Evolutionary conservation across 2,888 invertebrate genomes (phyloP).

Genomic region (Ametastegia equiseti): DNA sequence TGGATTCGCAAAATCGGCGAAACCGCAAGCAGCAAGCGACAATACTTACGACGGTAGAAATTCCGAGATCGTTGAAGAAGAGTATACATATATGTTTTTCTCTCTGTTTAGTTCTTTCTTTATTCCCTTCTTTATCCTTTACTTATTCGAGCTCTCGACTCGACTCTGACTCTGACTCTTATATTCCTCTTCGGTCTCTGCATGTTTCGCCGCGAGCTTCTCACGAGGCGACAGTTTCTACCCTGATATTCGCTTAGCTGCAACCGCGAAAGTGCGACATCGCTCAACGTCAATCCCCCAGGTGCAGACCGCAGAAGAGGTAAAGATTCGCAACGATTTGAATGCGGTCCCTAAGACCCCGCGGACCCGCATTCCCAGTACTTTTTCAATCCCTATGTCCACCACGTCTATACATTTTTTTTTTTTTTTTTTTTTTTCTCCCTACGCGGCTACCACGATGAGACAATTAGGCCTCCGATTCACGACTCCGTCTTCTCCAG

Average conservation of each 20-base stretch:
- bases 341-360: slow-evolving; percentile 38
- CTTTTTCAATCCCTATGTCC: slow-evolving; percentile 26
- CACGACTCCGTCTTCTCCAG: slow-evolving; percentile 8
- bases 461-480: slow-evolving; percentile 33
- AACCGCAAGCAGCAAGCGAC: slow-evolving; percentile 56
- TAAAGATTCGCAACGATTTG: slow-evolving; percentile 39
- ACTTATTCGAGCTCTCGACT: not conserved
- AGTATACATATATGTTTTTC: not conserved
- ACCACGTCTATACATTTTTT: slow-evolving; percentile 7
- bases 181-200: not conserved
- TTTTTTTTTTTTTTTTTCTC: not conserved
- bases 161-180: not conserved
- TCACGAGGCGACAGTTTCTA: slow-evolving; percentile 44
- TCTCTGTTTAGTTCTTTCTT: not conserved
- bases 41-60: slow-evolving; percentile 57
- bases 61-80: slow-evolving; percentile 48
- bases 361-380: slow-evolving; percentile 36
- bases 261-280: slow-evolving; percentile 45
- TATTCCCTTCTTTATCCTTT: not conserved
- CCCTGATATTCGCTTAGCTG: slow-evolving; percentile 30
- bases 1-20: slow-evolving; percentile 69
- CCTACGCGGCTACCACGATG: slow-evolving; percentile 10
- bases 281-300: slow-evolving; percentile 45
- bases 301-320: not conserved
- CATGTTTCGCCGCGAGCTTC: slow-evolving; percentile 28